Conservation (phyloP, 2,797 vertebrate genomes). For the Channa striata region DNA sequence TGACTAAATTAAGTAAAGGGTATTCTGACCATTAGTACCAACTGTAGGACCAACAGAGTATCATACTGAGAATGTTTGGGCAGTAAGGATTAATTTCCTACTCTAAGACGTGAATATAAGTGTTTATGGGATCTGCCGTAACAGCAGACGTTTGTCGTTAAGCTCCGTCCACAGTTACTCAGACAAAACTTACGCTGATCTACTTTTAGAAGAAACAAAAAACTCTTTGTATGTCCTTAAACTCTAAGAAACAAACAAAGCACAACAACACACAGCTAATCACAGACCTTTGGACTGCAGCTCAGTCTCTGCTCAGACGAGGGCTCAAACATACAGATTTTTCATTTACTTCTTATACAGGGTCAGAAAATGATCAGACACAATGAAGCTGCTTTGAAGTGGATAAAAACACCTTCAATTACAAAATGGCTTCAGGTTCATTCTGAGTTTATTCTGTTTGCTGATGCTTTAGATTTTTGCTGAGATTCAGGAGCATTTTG, state of each 20-base stretch:
- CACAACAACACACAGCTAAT: neutral
- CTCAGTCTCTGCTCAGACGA: neutral
- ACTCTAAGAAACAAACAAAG: neutral
- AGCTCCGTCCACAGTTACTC: neutral
- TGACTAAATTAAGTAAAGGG: no score
- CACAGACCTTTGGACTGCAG: constrained; percentile 21
- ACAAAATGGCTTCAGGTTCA: neutral
- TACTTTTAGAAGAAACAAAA: neutral
- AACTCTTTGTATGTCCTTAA: neutral
- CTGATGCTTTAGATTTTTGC: neutral
- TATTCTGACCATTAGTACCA: neutral
- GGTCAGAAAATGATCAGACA: no score
- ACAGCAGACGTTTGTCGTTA: neutral
- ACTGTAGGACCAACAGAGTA: neutral
- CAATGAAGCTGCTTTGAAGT: neutral
- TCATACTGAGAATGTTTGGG: neutral
- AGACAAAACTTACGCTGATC: neutral
- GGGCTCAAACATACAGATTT: neutral
- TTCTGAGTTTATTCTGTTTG: neutral
- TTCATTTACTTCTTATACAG: neutral
- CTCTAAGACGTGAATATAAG: neutral
- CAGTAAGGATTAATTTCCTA: no score
- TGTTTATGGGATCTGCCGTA: neutral
- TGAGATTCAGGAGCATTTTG: neutral
- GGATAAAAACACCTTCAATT: neutral